Evolutionary conservation across 1,140 invertebrate genomes (phyloP).

Genomic region (Brachionus rubens): DNA sequence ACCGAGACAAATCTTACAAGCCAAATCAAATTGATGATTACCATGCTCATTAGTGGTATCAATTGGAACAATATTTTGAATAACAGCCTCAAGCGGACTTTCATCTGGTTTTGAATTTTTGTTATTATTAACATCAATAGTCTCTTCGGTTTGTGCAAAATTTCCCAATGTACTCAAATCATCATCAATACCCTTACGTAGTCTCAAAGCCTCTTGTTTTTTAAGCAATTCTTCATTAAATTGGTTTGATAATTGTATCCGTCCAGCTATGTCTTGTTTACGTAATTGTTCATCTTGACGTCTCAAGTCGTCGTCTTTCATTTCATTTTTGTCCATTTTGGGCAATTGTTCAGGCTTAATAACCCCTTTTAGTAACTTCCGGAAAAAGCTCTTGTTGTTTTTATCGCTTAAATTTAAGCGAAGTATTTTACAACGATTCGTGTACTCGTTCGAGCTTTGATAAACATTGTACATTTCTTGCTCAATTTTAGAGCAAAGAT

Average conservation of each 20-base stretch:
- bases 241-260: background rate
- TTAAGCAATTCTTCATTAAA: background rate
- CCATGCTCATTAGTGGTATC: background rate
- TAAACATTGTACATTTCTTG: background rate
- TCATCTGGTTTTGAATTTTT: background rate
- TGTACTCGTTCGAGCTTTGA: background rate
- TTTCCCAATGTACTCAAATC: constrained; percentile 1
- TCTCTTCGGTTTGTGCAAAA: background rate
- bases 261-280: background rate
- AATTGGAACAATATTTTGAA: background rate
- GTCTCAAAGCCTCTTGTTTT: background rate
- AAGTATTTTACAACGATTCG: background rate
- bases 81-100: background rate
- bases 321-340: background rate
- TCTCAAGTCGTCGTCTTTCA: constrained; percentile 21
- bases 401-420: background rate
- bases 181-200: background rate
- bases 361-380: background rate
- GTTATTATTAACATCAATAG: constrained; percentile 10
- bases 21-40: background rate
- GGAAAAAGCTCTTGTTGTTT: constrained; percentile 18
- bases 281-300: background rate
- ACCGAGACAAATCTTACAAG: background rate
- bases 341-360: constrained; percentile 8
- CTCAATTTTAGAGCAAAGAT: background rate